Percentiles rank a stretch among this genome's conserved stretches.
Conservation (phyloP, 2,113 vertebrate species). For the Acanthisitta chloris region DNA sequence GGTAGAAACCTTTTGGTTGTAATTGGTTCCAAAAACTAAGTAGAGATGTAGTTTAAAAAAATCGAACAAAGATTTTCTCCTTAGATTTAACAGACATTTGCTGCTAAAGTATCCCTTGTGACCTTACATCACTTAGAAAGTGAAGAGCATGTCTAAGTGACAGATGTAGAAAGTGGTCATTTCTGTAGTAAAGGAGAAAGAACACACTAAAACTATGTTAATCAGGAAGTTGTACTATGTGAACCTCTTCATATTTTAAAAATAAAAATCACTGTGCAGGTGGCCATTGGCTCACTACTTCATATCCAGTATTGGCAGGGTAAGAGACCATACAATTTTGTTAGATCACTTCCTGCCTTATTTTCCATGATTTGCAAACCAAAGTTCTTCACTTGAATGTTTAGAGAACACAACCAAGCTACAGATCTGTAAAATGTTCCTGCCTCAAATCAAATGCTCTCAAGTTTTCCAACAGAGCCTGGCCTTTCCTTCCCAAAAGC, state of each 20-base stretch:
- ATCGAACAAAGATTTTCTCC: not conserved
- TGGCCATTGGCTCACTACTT: not conserved
- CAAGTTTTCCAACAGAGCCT: not conserved
- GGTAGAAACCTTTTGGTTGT: not conserved
- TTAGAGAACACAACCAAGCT: not conserved
- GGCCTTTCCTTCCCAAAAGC: not conserved
- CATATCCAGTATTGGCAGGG: not conserved
- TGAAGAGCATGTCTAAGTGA: not conserved
- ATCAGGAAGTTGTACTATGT: not conserved
- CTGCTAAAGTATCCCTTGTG: not conserved
- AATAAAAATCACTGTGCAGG: not conserved
- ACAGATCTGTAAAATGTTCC: not conserved
- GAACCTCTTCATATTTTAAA: not conserved
- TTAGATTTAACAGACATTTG: not conserved
- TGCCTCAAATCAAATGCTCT: not conserved
- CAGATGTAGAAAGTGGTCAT: not conserved
- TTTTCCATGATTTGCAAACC: not conserved
- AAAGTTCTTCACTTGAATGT: not conserved
- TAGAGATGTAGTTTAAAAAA: not conserved
- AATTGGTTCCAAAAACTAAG: conserved; percentile 1
- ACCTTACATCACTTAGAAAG: not conserved
- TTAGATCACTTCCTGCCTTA: not conserved
- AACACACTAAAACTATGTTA: not conserved
- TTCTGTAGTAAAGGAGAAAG: not conserved
- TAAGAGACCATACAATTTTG: not conserved